A percentile compares a stretch with the other conserved stretches of the same genome.
phyloP scores from a whole-genome alignment of 92 coral and sea anemone genomes.

The Porites lobata region DNA sequence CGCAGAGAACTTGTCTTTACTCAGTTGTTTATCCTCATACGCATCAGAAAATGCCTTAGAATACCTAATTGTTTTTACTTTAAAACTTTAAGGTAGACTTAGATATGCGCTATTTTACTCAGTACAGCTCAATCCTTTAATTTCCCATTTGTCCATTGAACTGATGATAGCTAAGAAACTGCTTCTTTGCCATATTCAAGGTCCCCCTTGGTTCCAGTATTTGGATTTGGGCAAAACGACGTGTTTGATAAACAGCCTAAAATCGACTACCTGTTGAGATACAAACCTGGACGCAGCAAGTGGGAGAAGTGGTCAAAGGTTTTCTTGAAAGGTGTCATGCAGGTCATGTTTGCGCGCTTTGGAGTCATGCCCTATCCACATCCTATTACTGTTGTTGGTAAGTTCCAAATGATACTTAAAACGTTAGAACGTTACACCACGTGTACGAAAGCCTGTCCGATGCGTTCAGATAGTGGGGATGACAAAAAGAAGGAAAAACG shows the following conservation, averaged over 20 bases:
- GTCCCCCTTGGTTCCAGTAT: slow-evolving; percentile 90
- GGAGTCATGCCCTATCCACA: slow-evolving; percentile 40
- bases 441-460: too few species aligned
- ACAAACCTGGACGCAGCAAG: slow-evolving; percentile 38
- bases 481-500: too few species aligned
- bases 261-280: slow-evolving; percentile 6
- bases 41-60: too few species aligned
- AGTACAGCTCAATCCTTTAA: too few species aligned
- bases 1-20: too few species aligned
- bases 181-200: slow-evolving; percentile 33
- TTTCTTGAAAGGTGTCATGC: slow-evolving; percentile 8
- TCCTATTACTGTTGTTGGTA: slow-evolving; percentile 68
- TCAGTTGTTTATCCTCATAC: too few species aligned
- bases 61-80: too few species aligned
- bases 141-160: too few species aligned
- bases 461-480: too few species aligned
- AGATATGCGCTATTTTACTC: too few species aligned
- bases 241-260: slow-evolving; percentile 57
- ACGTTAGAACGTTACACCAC: not conserved
- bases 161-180: not conserved
- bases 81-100: too few species aligned
- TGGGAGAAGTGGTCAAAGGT: slow-evolving; percentile 32
- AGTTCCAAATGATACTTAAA: slow-evolving; percentile 3
- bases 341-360: slow-evolving; percentile 29
- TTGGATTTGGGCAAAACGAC: slow-evolving; percentile 92